phyloP scores from a whole-genome alignment of 2,113 vertebrate species.

The Himantopus leucocephalus region DNA sequence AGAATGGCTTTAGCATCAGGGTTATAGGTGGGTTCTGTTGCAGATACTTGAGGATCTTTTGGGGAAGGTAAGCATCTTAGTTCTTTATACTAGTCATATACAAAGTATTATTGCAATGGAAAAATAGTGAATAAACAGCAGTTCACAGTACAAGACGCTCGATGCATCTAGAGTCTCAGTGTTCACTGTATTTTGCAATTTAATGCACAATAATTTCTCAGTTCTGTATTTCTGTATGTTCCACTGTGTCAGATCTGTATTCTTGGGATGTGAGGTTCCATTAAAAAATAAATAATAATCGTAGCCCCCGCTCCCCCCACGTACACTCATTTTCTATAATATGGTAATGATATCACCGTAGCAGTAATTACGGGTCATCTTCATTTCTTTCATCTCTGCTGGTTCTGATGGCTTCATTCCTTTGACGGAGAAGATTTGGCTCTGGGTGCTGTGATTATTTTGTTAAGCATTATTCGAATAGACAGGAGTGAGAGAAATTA shows the following conservation, averaged over 20 bases:
- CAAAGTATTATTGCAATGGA: constrained; percentile 30
- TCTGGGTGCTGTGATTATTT: constrained; percentile 88
- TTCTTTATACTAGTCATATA: constrained; percentile 42
- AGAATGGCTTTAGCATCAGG: constrained; percentile 20
- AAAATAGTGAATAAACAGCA: constrained; percentile 53
- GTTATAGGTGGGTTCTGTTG: constrained; percentile 40
- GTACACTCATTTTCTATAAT: constrained; percentile 79
- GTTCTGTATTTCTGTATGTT: constrained; percentile 61
- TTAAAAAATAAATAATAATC: constrained; percentile 80
- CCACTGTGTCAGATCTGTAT: constrained; percentile 69
- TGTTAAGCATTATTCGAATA: constrained; percentile 95
- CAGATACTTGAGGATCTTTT: neutral
- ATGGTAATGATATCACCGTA: constrained; percentile 82
- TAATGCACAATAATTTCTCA: constrained; percentile 52
- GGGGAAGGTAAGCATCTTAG: constrained; percentile 37
- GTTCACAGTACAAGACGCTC: constrained; percentile 8
- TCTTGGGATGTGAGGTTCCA: constrained; percentile 71
- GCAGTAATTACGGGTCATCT: constrained; percentile 87
- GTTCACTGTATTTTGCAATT: constrained; percentile 62
- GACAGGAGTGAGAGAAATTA: constrained; percentile 95
- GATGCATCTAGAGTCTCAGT: constrained; percentile 11
- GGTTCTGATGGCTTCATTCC: constrained; percentile 88
- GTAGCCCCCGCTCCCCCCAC: constrained; percentile 55
- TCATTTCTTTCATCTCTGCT: constrained; percentile 87
- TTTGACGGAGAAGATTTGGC: constrained; percentile 81